Evolutionary conservation across 2,113 vertebrate species (phyloP).

Genomic region (Colius striatus): DNA sequence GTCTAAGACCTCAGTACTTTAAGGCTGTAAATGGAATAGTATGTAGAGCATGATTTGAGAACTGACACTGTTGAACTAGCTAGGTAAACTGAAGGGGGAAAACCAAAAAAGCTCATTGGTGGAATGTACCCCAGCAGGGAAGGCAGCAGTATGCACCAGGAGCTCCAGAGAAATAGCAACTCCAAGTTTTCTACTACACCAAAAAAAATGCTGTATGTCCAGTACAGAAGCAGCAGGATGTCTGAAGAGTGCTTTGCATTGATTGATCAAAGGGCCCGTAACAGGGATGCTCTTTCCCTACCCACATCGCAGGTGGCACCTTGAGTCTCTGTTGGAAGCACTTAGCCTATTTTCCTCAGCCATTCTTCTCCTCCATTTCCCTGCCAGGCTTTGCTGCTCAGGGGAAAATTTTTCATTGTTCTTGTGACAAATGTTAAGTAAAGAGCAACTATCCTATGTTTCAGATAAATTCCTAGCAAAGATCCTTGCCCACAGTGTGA

Average conservation of each 20-base stretch:
- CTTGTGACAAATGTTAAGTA: not conserved
- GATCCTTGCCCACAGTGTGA: not conserved
- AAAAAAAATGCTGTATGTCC: not conserved
- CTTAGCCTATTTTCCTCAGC: not conserved
- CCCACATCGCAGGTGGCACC: not conserved
- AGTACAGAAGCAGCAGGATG: not conserved
- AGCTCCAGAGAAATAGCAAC: not conserved
- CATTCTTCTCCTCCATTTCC: not conserved
- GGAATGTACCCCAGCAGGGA: not conserved
- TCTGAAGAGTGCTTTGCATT: not conserved
- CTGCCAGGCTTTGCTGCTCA: not conserved
- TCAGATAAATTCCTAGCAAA: not conserved
- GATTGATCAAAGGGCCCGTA: not conserved
- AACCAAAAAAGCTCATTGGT: not conserved
- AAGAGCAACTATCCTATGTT: not conserved
- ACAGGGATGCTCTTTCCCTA: not conserved
- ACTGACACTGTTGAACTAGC: not conserved
- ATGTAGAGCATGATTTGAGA: not conserved
- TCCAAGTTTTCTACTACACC: not conserved
- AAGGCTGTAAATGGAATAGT: not conserved
- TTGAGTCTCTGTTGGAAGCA: not conserved
- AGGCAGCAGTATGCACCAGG: rapidly evolving
- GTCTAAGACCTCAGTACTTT: not conserved
- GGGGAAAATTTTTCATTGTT: not conserved
- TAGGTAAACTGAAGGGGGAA: not conserved